Base-by-base conservation (phyloP, 2,113 vertebrate species). In the Erinaceus europaeus region DNA sequence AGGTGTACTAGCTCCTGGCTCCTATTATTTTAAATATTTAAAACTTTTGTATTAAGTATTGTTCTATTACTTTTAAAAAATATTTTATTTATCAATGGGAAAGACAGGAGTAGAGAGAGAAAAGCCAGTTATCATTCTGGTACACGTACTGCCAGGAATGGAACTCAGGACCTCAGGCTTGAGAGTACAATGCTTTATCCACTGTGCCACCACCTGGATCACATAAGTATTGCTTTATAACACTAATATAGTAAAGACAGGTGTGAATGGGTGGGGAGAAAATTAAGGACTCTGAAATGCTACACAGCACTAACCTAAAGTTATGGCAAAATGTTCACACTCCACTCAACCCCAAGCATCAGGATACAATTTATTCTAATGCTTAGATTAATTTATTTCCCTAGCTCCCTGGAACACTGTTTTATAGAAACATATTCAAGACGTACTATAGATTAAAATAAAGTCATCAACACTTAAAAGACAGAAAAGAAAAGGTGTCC, bases 361-460 rank as follows among this genome's bases (percentile, higher is more conserved):
- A 87, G 21, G n/a, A 86, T 64, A 74, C 4, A 75, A 73, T 73
- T 65, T 69, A 65, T 52, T 92, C 32, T 88, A 88, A 91, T 72
- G 83, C 44, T 61, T 69, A n/a, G 34, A 61, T 55, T 7, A 64
- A 29, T 34, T 77, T 72, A 25, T 36, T 52, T 61, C 83, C 86
- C 38, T n/a, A 80, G 69, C 38, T 64, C 50, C 34, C 25, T 77
- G 13, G 23, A 92, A 89, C 81, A n/a, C 32, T 86, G 34, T 53
- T 59, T 46, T 11, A 87, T n/a, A 67, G n/a, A n/a, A n/a, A n/a
- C n/a, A n/a, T 75, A 50, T 36, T 75, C 57, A 80, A 90, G 34
- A 82, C 46, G 68, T 36, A 93, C 29, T 77, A 81, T 72, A 61
- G 21, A 94, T 86, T 85, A 93, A 93, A 91, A 73, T 57, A 25